phyloP scores from a whole-genome alignment of 2,888 invertebrate species.

The Agriopis marginaria region DNA sequence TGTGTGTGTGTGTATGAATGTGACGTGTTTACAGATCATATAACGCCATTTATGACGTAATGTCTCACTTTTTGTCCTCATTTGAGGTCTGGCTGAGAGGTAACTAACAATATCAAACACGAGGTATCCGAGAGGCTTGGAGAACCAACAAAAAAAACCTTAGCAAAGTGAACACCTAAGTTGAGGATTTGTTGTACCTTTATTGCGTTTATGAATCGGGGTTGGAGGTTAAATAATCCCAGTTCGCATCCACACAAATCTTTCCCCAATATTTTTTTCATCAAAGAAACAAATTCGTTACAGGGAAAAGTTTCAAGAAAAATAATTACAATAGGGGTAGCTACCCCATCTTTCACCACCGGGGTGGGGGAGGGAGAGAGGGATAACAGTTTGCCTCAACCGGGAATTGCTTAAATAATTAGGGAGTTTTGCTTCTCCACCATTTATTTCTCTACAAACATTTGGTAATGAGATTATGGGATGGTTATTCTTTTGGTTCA shows the following conservation, averaged over 20 bases:
- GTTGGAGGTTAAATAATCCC: not conserved
- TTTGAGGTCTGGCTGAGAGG: no score
- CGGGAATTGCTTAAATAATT: conserved; percentile 78
- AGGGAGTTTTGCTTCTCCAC: conserved; percentile 55
- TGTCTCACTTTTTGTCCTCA: no score
- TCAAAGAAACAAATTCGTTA: conserved; percentile 65
- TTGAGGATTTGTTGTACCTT: no score
- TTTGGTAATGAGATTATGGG: conserved; percentile 73
- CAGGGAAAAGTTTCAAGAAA: conserved; percentile 74
- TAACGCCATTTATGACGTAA: no score
- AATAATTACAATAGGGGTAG: conserved; percentile 79
- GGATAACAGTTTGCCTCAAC: conserved; percentile 54
- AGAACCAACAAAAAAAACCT: no score
- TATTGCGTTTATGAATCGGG: not conserved
- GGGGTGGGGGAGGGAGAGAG: conserved; percentile 31
- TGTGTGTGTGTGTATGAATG: no score
- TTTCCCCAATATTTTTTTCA: conserved; percentile 48
- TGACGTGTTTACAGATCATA: no score
- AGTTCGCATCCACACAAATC: conserved; percentile 49
- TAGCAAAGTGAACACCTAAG: no score
- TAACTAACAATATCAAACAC: no score
- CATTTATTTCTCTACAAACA: conserved; percentile 70
- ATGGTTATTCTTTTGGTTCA: conserved; percentile 68
- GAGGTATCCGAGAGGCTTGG: no score
- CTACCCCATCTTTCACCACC: conserved; percentile 63